A percentile compares a stretch with the other conserved stretches of the same genome.
phyloP scores from a whole-genome alignment of 2,113 vertebrate species.

The Corapipo altera region DNA sequence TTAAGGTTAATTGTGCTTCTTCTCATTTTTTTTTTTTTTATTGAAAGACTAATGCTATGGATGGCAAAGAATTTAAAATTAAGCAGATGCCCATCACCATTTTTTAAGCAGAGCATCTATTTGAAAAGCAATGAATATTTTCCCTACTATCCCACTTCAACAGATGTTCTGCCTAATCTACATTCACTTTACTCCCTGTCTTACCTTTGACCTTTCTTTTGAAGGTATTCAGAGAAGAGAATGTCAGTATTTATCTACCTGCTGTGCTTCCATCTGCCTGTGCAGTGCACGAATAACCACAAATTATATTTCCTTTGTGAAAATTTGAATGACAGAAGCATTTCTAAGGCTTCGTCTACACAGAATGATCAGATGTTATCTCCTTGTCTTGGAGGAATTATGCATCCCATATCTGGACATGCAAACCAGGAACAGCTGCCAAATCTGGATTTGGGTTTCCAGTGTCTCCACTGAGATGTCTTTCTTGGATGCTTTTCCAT shows the following conservation, averaged over 20 bases:
- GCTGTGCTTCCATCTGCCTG: constrained; percentile 81
- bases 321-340: constrained; percentile 76
- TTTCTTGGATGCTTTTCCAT: constrained; percentile 33
- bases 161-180: constrained; percentile 77
- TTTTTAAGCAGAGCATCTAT: constrained; percentile 36
- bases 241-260: constrained; percentile 81
- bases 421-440: constrained; percentile 62
- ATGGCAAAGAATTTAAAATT: constrained; percentile 51
- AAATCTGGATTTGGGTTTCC: constrained; percentile 47
- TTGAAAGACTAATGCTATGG: not conserved
- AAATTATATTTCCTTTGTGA: constrained; percentile 78
- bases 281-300: constrained; percentile 61
- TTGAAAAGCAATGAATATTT: constrained; percentile 64
- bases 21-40: not conserved
- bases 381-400: constrained; percentile 62
- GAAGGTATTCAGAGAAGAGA: constrained; percentile 75
- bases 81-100: constrained; percentile 57
- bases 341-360: constrained; percentile 63
- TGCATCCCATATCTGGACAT: constrained; percentile 61
- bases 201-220: constrained; percentile 80
- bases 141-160: constrained; percentile 55
- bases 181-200: constrained; percentile 70
- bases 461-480: not conserved
- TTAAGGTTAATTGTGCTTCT: constrained; percentile 6
- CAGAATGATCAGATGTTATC: constrained; percentile 63